phyloP scores from a whole-genome alignment of 2,888 invertebrate species.

The Drosophila atripex region DNA sequence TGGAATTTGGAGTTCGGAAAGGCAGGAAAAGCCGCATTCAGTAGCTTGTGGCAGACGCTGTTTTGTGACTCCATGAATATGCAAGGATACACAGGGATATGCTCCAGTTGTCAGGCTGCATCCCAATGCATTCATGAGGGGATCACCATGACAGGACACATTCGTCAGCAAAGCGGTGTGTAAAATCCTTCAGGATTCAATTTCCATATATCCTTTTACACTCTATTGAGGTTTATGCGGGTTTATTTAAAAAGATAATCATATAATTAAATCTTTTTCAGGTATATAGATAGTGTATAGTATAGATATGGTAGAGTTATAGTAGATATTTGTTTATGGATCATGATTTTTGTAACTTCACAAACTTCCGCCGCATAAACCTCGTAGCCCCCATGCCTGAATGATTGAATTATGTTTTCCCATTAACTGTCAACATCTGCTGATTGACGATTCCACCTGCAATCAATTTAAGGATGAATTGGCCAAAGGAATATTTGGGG shows the following conservation, averaged over 20 bases:
- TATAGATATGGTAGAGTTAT: too few relatives aligned
- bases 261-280: not conserved
- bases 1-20: not conserved
- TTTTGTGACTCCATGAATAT: not conserved
- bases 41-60: not conserved
- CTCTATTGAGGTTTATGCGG: not conserved
- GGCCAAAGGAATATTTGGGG: constrained; percentile 17
- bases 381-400: not conserved
- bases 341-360: not conserved
- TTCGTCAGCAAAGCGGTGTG: not conserved
- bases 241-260: not conserved
- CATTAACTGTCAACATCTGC: constrained; percentile 15
- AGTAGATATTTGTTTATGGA: too few relatives aligned
- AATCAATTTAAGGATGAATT: not conserved
- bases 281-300: too few relatives aligned
- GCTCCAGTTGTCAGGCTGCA: not conserved
- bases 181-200: not conserved
- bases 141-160: not conserved
- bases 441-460: constrained; percentile 28
- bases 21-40: not conserved
- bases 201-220: not conserved
- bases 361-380: not conserved
- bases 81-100: not conserved
- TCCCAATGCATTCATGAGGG: constrained; percentile 1
- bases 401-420: constrained; percentile 35